These are phyloP conservation scores for Heterodera carotae DNA, from an alignment of 1,140 invertebrate species.

Conservation along the genomic window DNA sequence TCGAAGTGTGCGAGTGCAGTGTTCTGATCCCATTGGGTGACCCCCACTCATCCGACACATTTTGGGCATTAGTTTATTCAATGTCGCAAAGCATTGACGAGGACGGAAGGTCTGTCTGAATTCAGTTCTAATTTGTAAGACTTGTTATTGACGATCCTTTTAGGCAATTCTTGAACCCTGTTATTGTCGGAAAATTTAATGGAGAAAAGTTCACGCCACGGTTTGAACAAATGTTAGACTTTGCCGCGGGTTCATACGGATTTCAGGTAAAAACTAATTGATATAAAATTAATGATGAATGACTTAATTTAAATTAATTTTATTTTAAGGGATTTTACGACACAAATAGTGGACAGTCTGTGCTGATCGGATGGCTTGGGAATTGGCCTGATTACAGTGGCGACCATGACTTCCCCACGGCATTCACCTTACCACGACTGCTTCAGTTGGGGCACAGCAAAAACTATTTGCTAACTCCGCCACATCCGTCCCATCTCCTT, in stretches of 20 bases:
- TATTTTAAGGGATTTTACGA: slow-evolving; percentile 11
- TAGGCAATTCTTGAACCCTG: slow-evolving; percentile 1
- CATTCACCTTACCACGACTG: background rate
- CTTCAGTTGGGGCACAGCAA: background rate
- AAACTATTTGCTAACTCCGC: background rate
- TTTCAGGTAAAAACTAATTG: slow-evolving; percentile 11
- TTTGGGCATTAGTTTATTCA: slow-evolving; percentile 17
- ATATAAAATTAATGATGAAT: too few species aligned
- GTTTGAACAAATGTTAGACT: slow-evolving; percentile 26
- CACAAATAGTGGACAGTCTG: background rate
- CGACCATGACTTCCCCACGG: background rate
- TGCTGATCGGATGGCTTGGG: slow-evolving; percentile 20
- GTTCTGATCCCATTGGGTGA: slow-evolving; percentile 13
- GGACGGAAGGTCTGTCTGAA: background rate
- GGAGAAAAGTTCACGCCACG: background rate
- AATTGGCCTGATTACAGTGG: slow-evolving; percentile 20
- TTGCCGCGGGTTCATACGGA: slow-evolving; percentile 20
- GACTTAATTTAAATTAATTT: background rate
- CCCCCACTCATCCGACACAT: background rate
- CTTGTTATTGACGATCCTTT: too few species aligned
- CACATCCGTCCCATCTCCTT: background rate
- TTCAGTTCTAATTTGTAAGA: too few species aligned
- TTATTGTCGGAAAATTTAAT: slow-evolving; percentile 18
- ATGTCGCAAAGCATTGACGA: slow-evolving; percentile 11
- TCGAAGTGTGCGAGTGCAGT: slow-evolving; percentile 16